phyloP scores from a whole-genome alignment of 1,140 invertebrate genomes.

The Condylostylus longicornis region DNA sequence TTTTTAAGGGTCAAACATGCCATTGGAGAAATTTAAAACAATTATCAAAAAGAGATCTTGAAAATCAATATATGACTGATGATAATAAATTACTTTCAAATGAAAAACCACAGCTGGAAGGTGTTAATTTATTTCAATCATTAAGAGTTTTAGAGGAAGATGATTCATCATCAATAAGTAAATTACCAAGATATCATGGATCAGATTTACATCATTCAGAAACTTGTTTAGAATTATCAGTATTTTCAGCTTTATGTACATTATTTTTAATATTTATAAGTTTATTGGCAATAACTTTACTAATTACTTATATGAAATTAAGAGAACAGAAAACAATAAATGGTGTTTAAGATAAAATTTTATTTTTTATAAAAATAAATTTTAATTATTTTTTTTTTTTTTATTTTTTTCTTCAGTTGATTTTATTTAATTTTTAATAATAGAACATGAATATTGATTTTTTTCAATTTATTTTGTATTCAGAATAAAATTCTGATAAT shows the following conservation, averaged over 20 bases:
- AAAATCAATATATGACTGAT: slow-evolving; percentile 14
- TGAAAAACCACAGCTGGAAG: slow-evolving; percentile 49
- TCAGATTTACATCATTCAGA: slow-evolving; percentile 36
- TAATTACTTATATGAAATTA: slow-evolving; percentile 55
- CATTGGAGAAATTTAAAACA: slow-evolving; percentile 81
- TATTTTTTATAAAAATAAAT: no score
- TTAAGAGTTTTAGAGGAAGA: slow-evolving; percentile 74
- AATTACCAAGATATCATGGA: slow-evolving; percentile 12
- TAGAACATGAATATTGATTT: no score
- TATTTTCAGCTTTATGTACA: slow-evolving; percentile 57
- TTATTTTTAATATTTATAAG: slow-evolving; percentile 50
- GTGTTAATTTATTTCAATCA: slow-evolving; percentile 77
- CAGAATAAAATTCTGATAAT: no score
- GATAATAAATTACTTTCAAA: slow-evolving; percentile 14
- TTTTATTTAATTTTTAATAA: no score
- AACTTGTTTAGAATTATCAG: slow-evolving; percentile 60
- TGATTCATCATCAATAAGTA: slow-evolving; percentile 34
- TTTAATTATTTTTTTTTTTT: no score
- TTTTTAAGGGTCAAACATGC: slow-evolving; percentile 69
- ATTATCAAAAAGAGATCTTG: slow-evolving; percentile 47
- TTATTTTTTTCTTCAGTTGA: no score
- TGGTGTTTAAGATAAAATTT: slow-evolving; percentile 4
- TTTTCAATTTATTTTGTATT: no score
- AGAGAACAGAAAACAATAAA: slow-evolving; percentile 31
- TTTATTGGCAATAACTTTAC: slow-evolving; percentile 48